Base-by-base conservation (phyloP, 2,797 vertebrate genomes). In the Staurois parvus region DNA sequence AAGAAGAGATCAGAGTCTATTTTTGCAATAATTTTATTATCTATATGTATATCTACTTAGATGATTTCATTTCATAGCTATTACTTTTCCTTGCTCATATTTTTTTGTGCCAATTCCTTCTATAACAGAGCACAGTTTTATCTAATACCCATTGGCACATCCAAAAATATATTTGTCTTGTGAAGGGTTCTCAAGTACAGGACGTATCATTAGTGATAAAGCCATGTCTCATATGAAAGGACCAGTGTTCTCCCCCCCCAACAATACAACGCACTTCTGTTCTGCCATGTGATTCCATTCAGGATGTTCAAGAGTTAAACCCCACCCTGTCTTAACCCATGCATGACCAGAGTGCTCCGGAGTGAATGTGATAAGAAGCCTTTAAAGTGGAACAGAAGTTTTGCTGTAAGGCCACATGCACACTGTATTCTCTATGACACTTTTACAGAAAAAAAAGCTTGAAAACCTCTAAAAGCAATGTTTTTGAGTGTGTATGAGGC, bases 211-310 rank as follows among this genome's bases (percentile, higher is more conserved):
- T 68, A 67, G 28, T 68, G 32, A 68, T 79, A 13, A n/a, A 68
- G 64, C 48, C 76, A 68, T 68, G 40, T 29, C 21, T 29, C 64
- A 79, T 72, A 84, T 84, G 48, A 76, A 84, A 84, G 74, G 15
- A 26, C 17, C 28, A 34, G 73, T 84, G 72, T 77, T 84, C 74
- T 83, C 37, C 42, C 30, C 30, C 73, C 70, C 74, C 76, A 52
- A 69, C 68, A 34, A 29, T 70, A 52, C 62, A 76, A 68, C 56
- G 59, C 79, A 68, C 62, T 37, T 68, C 64, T 76, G 40, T 68
- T 66, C 37, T 26, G 40, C 64, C 75, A 62, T 37, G 30, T 76
- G 73, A 83, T 83, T 15, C 19, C 17, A 28, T 48, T 45, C 81
- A 83, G 76, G 76, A 48, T 79, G 64, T 68, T 37, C 37, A 37